Evolutionary conservation across 2,797 vertebrate genomes (phyloP).

Genomic region (Aotus griseimembra): DNA sequence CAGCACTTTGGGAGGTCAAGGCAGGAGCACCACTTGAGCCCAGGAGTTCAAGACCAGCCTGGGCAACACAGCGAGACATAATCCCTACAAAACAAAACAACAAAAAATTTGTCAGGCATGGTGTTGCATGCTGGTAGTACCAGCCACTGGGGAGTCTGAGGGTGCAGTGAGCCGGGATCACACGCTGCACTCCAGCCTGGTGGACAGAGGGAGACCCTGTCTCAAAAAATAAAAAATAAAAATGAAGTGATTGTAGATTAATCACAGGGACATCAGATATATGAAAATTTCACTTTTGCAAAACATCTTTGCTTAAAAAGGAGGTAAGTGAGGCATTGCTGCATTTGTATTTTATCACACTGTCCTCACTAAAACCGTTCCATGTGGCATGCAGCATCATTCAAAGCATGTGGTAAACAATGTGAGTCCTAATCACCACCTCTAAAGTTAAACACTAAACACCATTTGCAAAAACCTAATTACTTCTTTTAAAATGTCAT

Average conservation of each 20-base stretch:
- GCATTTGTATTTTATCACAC: neutral
- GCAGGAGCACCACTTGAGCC: neutral
- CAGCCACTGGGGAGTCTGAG: neutral
- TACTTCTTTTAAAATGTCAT: neutral
- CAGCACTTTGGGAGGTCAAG: neutral
- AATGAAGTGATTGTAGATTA: neutral
- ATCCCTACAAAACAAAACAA: neutral
- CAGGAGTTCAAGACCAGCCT: neutral
- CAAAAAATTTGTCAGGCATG: neutral
- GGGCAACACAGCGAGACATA: neutral
- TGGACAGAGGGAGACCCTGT: neutral
- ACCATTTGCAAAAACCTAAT: neutral
- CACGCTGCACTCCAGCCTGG: neutral
- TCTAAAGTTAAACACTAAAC: neutral
- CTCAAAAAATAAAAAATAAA: neutral
- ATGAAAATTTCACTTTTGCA: neutral
- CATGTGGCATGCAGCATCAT: fast-evolving
- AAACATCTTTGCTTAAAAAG: neutral
- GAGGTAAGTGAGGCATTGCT: neutral
- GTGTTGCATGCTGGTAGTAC: neutral
- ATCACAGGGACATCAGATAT: too few species aligned
- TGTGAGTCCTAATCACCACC: neutral
- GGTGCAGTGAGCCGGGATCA: neutral
- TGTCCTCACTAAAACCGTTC: neutral
- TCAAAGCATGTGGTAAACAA: neutral